Conservation (phyloP, 2,797 vertebrate species). For the Myripristis murdjan region DNA sequence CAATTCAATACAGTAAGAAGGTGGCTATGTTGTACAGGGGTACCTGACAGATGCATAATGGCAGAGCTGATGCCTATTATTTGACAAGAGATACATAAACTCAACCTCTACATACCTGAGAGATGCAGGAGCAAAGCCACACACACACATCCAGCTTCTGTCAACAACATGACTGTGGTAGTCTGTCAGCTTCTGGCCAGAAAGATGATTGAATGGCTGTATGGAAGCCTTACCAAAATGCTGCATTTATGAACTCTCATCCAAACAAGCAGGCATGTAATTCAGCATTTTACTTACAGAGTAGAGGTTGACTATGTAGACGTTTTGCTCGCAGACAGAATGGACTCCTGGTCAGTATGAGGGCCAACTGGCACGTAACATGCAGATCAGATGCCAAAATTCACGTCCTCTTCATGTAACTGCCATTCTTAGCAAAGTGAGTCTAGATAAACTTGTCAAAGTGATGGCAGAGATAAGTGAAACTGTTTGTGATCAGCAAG, state of each 20-base stretch:
- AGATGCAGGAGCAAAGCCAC: background rate
- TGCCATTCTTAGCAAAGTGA: too few relatives aligned
- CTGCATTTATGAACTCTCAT: background rate
- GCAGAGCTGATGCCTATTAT: background rate
- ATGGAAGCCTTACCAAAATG: background rate
- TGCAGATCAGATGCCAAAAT: too few relatives aligned
- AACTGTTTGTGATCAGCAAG: too few relatives aligned
- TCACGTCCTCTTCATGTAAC: too few relatives aligned
- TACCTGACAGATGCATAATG: background rate
- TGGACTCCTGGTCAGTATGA: too few relatives aligned
- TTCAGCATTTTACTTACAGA: background rate
- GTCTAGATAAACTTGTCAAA: too few relatives aligned
- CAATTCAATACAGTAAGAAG: too few relatives aligned
- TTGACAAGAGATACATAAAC: background rate
- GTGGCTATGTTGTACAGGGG: too few relatives aligned
- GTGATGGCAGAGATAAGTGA: too few relatives aligned
- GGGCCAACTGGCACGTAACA: too few relatives aligned
- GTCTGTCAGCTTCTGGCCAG: background rate
- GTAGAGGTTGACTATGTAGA: background rate
- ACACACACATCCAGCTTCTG: background rate
- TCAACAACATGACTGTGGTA: conserved; percentile 10
- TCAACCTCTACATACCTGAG: conserved; percentile 17
- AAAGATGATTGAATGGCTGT: background rate
- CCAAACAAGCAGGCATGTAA: background rate
- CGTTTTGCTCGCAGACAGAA: too few relatives aligned